Conservation (phyloP, 2,797 vertebrate genomes). For the Aphelocoma californica region DNA sequence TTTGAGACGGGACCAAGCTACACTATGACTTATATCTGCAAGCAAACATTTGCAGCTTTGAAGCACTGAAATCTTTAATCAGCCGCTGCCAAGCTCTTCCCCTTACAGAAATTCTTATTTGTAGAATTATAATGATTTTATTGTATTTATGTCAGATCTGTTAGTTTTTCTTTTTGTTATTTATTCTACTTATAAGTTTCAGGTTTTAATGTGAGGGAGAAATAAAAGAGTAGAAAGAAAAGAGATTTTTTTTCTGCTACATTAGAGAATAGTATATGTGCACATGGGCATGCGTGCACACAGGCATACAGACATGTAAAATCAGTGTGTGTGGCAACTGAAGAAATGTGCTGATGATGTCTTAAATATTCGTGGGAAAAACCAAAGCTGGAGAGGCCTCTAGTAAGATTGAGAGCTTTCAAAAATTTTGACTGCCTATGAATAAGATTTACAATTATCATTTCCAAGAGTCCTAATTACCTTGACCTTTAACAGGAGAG, state of each 20-base stretch:
- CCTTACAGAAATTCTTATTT: neutral
- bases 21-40: neutral
- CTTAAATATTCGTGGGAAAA: neutral
- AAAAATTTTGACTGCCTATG: neutral
- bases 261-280: accelerated
- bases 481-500: neutral
- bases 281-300: accelerated
- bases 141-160: neutral
- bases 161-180: neutral
- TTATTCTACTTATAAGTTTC: neutral
- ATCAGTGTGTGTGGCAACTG: no score
- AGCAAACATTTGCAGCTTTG: neutral
- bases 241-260: accelerated
- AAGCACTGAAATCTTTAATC: neutral
- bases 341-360: neutral
- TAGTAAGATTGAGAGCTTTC: neutral
- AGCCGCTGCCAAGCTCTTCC: neutral
- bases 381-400: neutral
- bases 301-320: neutral
- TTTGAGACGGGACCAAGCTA: neutral
- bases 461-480: neutral
- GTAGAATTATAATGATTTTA: neutral
- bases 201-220: neutral
- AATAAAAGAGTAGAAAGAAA: neutral
- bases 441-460: neutral